These are phyloP conservation scores for Ferdinandea cuprea DNA, from an alignment of 2,888 invertebrate genomes.

Conservation along the genomic window DNA sequence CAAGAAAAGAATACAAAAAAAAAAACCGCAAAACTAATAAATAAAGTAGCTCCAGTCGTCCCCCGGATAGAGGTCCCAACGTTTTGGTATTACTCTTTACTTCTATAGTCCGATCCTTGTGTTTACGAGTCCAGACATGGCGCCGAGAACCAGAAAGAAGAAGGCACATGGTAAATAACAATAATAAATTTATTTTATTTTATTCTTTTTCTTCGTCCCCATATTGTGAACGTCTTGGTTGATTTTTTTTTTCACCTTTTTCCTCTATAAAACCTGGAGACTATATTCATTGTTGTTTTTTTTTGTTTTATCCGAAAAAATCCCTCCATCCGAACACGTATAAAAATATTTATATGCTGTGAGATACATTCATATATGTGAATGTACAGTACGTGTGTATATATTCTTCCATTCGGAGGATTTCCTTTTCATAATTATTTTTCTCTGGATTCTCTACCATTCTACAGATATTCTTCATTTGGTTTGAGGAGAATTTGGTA, in stretches of 20 bases:
- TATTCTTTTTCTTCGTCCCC: constrained; percentile 54
- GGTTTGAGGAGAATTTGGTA: constrained; percentile 24
- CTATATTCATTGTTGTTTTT: constrained; percentile 75
- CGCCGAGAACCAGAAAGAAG: constrained; percentile 84
- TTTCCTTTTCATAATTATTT: constrained; percentile 69
- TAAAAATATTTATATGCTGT: constrained; percentile 71
- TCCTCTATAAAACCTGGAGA: constrained; percentile 75
- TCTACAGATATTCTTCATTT: constrained; percentile 40
- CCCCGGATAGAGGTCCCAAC: constrained; percentile 16
- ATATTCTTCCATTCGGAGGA: constrained; percentile 53
- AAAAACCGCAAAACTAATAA: constrained; percentile 70
- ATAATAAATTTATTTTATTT: constrained; percentile 78
- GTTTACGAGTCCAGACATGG: constrained; percentile 81
- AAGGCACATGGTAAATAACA: constrained; percentile 84
- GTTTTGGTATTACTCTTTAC: constrained; percentile 37
- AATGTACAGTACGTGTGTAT: constrained; percentile 13
- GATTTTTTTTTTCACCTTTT: constrained; percentile 54
- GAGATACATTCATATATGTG: constrained; percentile 36
- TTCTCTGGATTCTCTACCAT: constrained; percentile 32
- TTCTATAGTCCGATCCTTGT: constrained; percentile 62
- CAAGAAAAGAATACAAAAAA: constrained; percentile 17
- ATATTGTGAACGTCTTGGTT: constrained; percentile 70
- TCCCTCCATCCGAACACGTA: constrained; percentile 19
- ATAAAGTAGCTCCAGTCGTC: constrained; percentile 62
- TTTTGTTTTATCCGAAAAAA: constrained; percentile 66